phyloP scores from a whole-genome alignment of 2,888 invertebrate genomes.

The Epinotia ramella region DNA sequence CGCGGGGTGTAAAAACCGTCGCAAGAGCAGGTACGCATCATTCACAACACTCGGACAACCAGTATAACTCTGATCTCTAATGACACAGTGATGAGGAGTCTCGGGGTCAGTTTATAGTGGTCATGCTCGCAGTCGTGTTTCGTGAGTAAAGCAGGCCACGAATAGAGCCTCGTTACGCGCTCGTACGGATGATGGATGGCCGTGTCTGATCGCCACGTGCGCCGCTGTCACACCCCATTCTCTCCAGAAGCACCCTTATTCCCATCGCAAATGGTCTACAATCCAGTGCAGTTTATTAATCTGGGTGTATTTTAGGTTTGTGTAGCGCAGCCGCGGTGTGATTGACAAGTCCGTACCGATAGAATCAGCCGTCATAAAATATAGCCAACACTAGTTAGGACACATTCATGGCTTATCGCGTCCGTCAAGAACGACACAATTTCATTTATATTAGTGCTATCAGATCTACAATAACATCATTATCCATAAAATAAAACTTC shows the following conservation, averaged over 20 bases:
- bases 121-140: background rate
- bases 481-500: constrained; percentile 40
- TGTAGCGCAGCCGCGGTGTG: constrained; percentile 63
- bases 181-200: constrained; percentile 80
- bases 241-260: constrained; percentile 52
- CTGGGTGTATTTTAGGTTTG: constrained; percentile 64
- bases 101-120: constrained; percentile 1
- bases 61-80: background rate
- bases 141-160: constrained; percentile 48
- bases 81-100: background rate
- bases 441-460: constrained; percentile 43
- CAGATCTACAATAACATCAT: constrained; percentile 48
- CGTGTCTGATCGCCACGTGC: constrained; percentile 72
- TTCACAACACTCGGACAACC: background rate
- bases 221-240: constrained; percentile 48
- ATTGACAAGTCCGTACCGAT: constrained; percentile 84
- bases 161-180: constrained; percentile 83
- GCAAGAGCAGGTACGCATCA: constrained; percentile 64
- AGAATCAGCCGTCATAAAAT: constrained; percentile 80
- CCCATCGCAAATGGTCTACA: constrained; percentile 56
- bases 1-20: constrained; percentile 70
- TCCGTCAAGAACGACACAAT: constrained; percentile 52
- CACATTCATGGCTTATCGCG: constrained; percentile 75
- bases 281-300: constrained; percentile 52
- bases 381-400: constrained; percentile 81